These are phyloP conservation scores for Operophtera brumata DNA, from an alignment of 2,888 invertebrate species.

Conservation along the genomic window DNA sequence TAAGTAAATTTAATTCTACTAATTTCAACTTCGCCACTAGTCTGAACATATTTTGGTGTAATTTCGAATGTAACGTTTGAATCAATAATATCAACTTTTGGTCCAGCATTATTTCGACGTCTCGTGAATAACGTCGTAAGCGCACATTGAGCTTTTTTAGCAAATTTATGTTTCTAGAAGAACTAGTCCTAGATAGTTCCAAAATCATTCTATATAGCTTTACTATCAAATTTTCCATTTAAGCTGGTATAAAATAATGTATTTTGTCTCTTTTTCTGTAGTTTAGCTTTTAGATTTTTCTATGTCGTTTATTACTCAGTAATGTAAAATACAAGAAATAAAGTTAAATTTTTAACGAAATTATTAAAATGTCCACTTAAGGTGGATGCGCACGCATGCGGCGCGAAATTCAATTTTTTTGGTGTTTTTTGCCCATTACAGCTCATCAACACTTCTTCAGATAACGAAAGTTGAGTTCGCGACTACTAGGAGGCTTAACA, in stretches of 20 bases:
- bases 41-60: no score
- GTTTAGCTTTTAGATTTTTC: slow-evolving; percentile 13
- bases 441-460: no score
- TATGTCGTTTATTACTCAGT: slow-evolving; percentile 11
- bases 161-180: neutral
- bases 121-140: no score
- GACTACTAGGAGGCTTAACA: no score
- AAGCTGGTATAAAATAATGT: slow-evolving; percentile 1
- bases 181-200: slow-evolving; percentile 7
- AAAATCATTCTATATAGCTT: slow-evolving; percentile 2
- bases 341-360: slow-evolving; percentile 4
- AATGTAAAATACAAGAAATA: slow-evolving; percentile 3
- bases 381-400: no score
- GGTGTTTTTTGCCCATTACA: no score
- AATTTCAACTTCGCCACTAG: no score
- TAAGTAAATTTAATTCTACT: no score
- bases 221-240: slow-evolving; percentile 15
- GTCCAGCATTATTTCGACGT: neutral
- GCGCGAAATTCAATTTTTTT: no score
- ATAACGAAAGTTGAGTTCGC: no score
- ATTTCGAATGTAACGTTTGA: neutral
- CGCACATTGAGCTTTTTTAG: slow-evolving; percentile 13
- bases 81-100: neutral
- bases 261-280: slow-evolving; percentile 10
- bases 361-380: slow-evolving; percentile 5